A percentile compares a stretch with the other conserved stretches of the same genome.
These are phyloP conservation scores for Drosophila koepferae DNA, from an alignment of 2,888 invertebrate genomes.

Conservation along the genomic window DNA sequence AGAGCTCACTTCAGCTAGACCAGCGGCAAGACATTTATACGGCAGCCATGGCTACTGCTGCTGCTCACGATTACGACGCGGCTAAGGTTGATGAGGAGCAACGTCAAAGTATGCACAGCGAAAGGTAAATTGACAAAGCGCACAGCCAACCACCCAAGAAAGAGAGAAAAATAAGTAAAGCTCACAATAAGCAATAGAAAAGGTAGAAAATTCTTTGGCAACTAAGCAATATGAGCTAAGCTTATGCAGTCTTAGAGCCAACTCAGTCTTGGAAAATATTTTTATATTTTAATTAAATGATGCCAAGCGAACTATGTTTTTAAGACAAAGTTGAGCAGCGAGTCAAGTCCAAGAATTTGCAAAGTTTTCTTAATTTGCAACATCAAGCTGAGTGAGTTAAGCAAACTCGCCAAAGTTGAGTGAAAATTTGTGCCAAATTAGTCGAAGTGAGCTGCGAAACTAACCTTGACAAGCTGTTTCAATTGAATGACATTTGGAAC, in stretches of 20 bases:
- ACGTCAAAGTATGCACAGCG: constrained; percentile 61
- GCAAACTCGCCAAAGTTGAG: constrained; percentile 6
- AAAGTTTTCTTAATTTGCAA: constrained; percentile 9
- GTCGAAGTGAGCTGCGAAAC: constrained; percentile 10
- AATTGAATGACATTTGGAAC: constrained; percentile 41
- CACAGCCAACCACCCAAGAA: constrained; percentile 39
- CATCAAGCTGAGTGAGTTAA: constrained; percentile 6
- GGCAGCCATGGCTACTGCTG: constrained; percentile 16
- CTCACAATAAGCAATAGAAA: constrained; percentile 1
- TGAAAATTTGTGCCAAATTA: constrained; percentile 5
- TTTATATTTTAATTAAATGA: not conserved
- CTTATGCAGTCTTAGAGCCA: not conserved
- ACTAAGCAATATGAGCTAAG: not conserved
- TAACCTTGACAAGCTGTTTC: constrained; percentile 61
- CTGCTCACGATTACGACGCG: constrained; percentile 32
- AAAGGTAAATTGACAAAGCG: constrained; percentile 78
- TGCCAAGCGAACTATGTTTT: not conserved
- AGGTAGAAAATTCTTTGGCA: not conserved
- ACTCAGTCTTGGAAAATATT: not conserved
- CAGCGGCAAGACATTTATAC: constrained; percentile 39
- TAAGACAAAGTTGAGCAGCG: not conserved
- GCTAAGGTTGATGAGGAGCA: constrained; percentile 40
- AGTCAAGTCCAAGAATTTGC: not conserved
- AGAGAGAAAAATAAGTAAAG: not conserved
- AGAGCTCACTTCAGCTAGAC: constrained; percentile 13